These are phyloP conservation scores for Pteropus alecto DNA, from an alignment of 2,113 vertebrate genomes.

Conservation along the genomic window DNA sequence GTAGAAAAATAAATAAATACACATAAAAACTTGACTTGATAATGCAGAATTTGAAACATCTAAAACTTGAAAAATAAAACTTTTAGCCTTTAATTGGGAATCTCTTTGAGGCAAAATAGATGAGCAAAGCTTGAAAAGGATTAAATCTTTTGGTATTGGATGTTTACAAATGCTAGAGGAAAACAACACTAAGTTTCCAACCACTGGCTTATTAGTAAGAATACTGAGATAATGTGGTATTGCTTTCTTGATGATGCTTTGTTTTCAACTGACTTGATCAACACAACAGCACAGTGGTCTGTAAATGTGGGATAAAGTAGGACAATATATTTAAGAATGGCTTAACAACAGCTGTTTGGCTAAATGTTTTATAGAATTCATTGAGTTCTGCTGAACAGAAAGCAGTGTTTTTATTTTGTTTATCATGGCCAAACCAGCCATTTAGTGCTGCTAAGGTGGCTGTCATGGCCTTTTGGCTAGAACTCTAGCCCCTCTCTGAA, in stretches of 20 bases:
- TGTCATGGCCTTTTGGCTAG: background rate
- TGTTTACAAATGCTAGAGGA: background rate
- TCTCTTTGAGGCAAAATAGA: background rate
- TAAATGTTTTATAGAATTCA: slow-evolving; percentile 5
- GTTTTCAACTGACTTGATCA: background rate
- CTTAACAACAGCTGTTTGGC: background rate
- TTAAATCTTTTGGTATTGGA: background rate
- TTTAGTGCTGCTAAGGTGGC: background rate
- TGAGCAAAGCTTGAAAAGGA: background rate
- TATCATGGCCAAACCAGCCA: background rate
- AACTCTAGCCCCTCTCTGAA: background rate
- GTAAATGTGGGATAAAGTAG: background rate
- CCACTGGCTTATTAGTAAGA: background rate
- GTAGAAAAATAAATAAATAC: background rate
- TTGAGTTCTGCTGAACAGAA: background rate
- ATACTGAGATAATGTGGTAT: background rate
- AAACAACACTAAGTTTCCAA: background rate
- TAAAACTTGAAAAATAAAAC: slow-evolving; percentile 34
- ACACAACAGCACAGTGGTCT: background rate
- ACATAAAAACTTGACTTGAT: background rate
- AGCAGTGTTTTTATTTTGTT: slow-evolving; percentile 27
- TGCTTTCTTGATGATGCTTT: background rate
- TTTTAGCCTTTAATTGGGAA: background rate
- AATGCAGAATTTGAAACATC: background rate
- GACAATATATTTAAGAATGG: background rate